Evolutionary conservation across 2,888 invertebrate species (phyloP).

Genomic region (Melikaiella ostensackeni): DNA sequence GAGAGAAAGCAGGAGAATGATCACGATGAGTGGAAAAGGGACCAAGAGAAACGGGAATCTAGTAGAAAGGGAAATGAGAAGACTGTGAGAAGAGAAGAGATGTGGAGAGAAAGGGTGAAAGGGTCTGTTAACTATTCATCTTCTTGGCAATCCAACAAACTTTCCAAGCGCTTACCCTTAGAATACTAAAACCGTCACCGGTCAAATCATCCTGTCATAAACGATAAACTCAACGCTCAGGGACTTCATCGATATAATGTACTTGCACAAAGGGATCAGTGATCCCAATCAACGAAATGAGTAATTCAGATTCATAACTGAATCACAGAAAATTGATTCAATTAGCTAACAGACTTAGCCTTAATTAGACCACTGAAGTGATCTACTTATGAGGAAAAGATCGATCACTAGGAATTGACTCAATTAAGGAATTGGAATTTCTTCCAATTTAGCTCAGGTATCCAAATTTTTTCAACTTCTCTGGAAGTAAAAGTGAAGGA

Average conservation of each 20-base stretch:
- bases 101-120: slow-evolving; percentile 46
- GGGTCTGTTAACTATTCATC: slow-evolving; percentile 66
- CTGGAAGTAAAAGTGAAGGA: neutral
- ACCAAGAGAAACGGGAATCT: slow-evolving; percentile 30
- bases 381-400: too few species aligned
- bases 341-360: neutral
- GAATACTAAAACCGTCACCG: slow-evolving; percentile 60
- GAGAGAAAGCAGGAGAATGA: slow-evolving; percentile 50
- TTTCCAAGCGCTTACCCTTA: slow-evolving; percentile 54
- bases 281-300: neutral
- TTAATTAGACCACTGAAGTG: neutral
- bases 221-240: slow-evolving; percentile 22
- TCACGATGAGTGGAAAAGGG: slow-evolving; percentile 46
- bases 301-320: neutral
- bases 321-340: neutral
- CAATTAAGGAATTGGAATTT: neutral
- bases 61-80: too few species aligned
- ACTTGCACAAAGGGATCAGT: neutral
- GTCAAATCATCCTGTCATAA: slow-evolving; percentile 29
- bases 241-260: slow-evolving; percentile 4
- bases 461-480: neutral
- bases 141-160: slow-evolving; percentile 63
- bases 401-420: neutral
- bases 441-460: neutral
- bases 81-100: too few species aligned